Evolutionary conservation across 2,113 vertebrate genomes (phyloP).

Genomic region (Morphnarchus princeps): DNA sequence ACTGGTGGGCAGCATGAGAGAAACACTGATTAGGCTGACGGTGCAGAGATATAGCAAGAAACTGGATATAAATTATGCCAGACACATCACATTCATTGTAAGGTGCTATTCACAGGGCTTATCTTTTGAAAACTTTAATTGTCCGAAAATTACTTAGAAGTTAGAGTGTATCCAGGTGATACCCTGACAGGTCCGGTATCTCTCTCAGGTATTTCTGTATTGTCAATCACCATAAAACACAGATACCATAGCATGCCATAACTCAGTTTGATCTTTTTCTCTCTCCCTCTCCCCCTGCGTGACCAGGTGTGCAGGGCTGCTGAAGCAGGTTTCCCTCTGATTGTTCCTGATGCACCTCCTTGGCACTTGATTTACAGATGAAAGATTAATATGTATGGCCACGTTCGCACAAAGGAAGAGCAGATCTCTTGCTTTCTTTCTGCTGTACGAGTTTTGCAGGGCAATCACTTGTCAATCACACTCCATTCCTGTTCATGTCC

Average conservation of each 20-base stretch:
- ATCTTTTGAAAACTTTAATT: neutral
- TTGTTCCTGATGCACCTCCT: neutral
- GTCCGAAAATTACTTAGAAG: neutral
- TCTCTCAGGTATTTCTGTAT: neutral
- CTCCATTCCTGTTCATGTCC: neutral
- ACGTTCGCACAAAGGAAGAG: neutral
- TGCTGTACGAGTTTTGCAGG: neutral
- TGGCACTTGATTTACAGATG: neutral
- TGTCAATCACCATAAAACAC: neutral
- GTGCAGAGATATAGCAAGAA: neutral
- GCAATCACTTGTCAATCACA: neutral
- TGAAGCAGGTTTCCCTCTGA: neutral
- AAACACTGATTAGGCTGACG: neutral
- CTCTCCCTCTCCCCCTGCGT: neutral
- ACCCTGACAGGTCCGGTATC: neutral
- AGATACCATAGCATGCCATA: neutral
- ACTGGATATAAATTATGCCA: neutral
- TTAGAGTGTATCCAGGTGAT: neutral
- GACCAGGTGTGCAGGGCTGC: neutral
- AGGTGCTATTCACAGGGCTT: neutral
- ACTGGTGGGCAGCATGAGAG: neutral
- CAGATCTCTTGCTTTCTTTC: neutral
- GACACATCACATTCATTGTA: neutral
- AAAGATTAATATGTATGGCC: neutral
- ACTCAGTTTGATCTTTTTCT: neutral